Percentiles rank a stretch among this genome's conserved stretches.
Evolutionary conservation across 2,113 vertebrate genomes (phyloP).

Genomic region (Chloroceryle aenea): DNA sequence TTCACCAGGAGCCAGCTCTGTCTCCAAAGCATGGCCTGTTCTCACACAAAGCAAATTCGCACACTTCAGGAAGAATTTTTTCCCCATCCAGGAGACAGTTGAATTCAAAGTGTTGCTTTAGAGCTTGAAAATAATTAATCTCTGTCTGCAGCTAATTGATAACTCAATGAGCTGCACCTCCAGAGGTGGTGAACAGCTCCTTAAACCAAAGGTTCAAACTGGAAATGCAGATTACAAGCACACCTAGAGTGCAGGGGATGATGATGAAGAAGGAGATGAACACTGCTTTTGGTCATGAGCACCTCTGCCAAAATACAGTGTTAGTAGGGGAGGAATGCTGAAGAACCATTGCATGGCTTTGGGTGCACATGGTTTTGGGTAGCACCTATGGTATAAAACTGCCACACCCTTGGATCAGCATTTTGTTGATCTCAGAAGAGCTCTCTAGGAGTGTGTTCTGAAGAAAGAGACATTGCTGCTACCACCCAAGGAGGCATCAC

Average conservation of each 20-base stretch:
- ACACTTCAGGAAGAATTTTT: neutral
- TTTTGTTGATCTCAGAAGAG: neutral
- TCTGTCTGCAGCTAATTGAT: neutral
- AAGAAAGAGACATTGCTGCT: neutral
- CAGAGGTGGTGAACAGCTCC: neutral
- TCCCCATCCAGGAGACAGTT: neutral
- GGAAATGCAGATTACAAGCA: neutral
- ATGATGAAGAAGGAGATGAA: neutral
- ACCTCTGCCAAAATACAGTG: rapidly evolving
- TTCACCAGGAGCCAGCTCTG: neutral
- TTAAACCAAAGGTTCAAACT: neutral
- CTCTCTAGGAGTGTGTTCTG: neutral
- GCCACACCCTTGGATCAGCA: rapidly evolving
- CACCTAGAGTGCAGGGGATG: neutral
- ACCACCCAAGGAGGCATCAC: neutral
- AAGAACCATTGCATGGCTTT: neutral
- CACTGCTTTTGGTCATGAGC: neutral
- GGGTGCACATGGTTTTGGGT: rapidly evolving
- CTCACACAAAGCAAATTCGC: neutral
- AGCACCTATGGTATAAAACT: neutral
- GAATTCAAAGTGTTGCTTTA: neutral
- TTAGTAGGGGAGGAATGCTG: too few relatives aligned
- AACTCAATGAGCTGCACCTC: neutral
- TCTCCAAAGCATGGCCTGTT: neutral
- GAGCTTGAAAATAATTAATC: neutral